A percentile compares a stretch with the other conserved stretches of the same genome.
Evolutionary conservation across 2,888 invertebrate species (phyloP).

Genomic region (Oxystoma pomonae): DNA sequence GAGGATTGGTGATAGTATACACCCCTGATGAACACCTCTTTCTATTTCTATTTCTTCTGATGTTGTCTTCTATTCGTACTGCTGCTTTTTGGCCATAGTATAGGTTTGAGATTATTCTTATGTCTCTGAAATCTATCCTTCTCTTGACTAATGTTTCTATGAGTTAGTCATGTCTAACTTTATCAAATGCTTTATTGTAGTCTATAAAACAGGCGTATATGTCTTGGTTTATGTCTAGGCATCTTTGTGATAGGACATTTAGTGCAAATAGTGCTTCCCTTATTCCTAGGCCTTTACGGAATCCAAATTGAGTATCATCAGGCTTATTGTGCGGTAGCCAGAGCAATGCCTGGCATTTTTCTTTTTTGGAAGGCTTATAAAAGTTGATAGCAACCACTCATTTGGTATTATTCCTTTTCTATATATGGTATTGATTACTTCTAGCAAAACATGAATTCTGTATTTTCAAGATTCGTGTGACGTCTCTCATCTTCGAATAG

Average conservation of each 20-base stretch:
- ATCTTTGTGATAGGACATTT: neutral
- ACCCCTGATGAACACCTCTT: too few relatives aligned
- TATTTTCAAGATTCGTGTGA: too few relatives aligned
- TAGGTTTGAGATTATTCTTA: too few relatives aligned
- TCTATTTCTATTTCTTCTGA: too few relatives aligned
- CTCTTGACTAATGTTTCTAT: too few relatives aligned
- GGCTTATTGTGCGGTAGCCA: too few relatives aligned
- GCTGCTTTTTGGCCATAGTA: too few relatives aligned
- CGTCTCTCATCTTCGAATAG: constrained; percentile 1
- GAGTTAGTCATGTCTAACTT: neutral
- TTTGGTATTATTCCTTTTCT: neutral
- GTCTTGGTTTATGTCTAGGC: neutral
- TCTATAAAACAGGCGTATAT: neutral
- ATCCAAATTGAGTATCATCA: neutral
- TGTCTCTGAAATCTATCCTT: too few relatives aligned
- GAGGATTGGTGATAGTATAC: too few relatives aligned
- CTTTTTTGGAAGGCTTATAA: neutral
- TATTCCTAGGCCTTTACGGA: neutral
- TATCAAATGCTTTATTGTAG: neutral
- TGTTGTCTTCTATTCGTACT: too few relatives aligned
- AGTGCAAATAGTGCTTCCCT: neutral
- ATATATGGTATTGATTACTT: neutral
- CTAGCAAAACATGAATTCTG: too few relatives aligned
- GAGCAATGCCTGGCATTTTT: too few relatives aligned
- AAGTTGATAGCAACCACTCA: neutral